Evolutionary conservation across 2,113 vertebrate genomes (phyloP).

Genomic region (Chiloscyllium plagiosum): DNA sequence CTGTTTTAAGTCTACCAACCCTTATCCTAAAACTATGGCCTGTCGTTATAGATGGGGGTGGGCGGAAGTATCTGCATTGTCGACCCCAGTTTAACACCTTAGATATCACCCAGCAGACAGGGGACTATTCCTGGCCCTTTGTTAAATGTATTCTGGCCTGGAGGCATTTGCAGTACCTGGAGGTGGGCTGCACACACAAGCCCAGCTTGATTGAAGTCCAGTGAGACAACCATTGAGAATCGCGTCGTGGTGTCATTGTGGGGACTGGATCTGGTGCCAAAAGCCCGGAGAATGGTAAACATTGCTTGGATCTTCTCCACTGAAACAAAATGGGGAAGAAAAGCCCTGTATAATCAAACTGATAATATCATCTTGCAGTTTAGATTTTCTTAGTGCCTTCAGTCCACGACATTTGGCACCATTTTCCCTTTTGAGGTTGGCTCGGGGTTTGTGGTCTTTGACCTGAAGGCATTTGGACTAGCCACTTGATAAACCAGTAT

Average conservation of each 20-base stretch:
- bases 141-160: background rate
- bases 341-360: background rate
- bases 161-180: slow-evolving; percentile 60
- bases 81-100: no score
- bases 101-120: background rate
- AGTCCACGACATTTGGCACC: background rate
- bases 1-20: no score
- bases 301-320: slow-evolving; percentile 80
- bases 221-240: slow-evolving; percentile 74
- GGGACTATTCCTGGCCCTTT: background rate
- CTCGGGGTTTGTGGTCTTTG: background rate
- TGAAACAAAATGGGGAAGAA: slow-evolving; percentile 45
- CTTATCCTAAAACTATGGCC: no score
- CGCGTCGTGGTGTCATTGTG: slow-evolving; percentile 58
- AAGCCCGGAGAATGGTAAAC: slow-evolving; percentile 79
- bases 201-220: slow-evolving; percentile 83
- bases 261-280: slow-evolving; percentile 65
- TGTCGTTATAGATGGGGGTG: no score
- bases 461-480: background rate
- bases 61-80: no score
- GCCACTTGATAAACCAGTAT: background rate
- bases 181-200: slow-evolving; percentile 72
- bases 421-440: background rate
- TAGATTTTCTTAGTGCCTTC: background rate
- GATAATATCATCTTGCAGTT: background rate